Evolutionary conservation across 1,140 invertebrate genomes (phyloP).

Genomic region (Drosophila lacertosa): DNA sequence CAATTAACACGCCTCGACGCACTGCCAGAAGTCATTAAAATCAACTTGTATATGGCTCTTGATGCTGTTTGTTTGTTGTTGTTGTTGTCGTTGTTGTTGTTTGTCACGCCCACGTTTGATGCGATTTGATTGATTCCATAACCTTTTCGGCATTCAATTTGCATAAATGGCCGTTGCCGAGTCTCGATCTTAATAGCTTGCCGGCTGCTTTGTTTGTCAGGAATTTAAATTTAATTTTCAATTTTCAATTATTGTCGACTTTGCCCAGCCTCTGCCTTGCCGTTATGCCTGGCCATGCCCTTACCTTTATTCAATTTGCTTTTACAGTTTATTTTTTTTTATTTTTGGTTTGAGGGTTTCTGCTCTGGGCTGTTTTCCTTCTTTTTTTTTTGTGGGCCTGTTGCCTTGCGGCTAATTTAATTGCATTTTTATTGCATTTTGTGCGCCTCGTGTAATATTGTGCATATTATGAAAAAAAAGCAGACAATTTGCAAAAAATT

Average conservation of each 20-base stretch:
- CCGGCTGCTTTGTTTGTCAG: constrained; percentile 26
- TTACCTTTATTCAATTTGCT: constrained; percentile 66
- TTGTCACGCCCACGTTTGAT: constrained; percentile 34
- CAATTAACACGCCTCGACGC: constrained; percentile 66
- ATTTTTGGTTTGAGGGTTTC: neutral
- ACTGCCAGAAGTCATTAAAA: constrained; percentile 33
- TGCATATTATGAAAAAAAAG: constrained; percentile 22
- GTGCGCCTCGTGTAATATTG: constrained; percentile 29
- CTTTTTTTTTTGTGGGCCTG: constrained; percentile 36
- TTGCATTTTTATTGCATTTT: constrained; percentile 80
- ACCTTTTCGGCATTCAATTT: constrained; percentile 61
- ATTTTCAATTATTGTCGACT: constrained; percentile 70
- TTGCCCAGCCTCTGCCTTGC: constrained; percentile 31
- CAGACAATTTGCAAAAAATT: constrained; percentile 13
- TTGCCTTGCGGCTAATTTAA: constrained; percentile 76
- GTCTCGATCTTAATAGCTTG: constrained; percentile 10
- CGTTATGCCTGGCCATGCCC: constrained; percentile 25
- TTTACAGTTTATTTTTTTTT: constrained; percentile 43
- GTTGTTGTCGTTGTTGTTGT: constrained; percentile 11
- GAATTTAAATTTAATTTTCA: constrained; percentile 69
- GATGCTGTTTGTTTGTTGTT: constrained; percentile 8
- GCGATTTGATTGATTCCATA: constrained; percentile 66
- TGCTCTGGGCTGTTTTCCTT: neutral
- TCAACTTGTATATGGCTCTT: constrained; percentile 3
- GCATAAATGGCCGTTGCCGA: constrained; percentile 50